A percentile compares a stretch with the other conserved stretches of the same genome.
Evolutionary conservation across 2,888 invertebrate genomes (phyloP).

Genomic region (Mimachlamys varia): DNA sequence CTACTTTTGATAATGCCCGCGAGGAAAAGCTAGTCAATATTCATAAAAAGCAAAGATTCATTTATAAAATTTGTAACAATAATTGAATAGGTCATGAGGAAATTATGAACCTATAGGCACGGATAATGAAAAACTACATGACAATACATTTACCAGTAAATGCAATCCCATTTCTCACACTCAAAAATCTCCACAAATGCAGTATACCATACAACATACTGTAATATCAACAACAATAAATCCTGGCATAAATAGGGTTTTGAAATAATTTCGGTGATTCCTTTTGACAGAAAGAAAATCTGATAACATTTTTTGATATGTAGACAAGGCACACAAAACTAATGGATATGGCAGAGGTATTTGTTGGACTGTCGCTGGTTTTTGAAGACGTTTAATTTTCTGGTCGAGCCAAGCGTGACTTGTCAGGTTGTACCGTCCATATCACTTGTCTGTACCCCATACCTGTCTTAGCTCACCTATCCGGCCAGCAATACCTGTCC

Average conservation of each 20-base stretch:
- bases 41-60: too few relatives aligned
- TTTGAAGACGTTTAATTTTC: conserved; percentile 16
- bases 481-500: not conserved
- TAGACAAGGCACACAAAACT: not conserved
- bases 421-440: not conserved
- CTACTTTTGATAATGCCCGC: too few relatives aligned
- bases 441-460: conserved; percentile 9
- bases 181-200: not conserved
- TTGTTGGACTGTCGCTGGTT: not conserved
- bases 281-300: not conserved
- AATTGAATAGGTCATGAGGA: too few relatives aligned
- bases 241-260: not conserved
- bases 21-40: too few relatives aligned
- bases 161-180: too few relatives aligned
- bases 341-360: not conserved
- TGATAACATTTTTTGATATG: not conserved
- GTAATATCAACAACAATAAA: not conserved
- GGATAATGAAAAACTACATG: too few relatives aligned
- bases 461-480: conserved; percentile 7
- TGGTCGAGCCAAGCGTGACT: not conserved
- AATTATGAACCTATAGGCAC: too few relatives aligned
- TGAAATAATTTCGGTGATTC: not conserved
- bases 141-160: too few relatives aligned
- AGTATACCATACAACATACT: not conserved
- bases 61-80: too few relatives aligned